A percentile compares a stretch with the other conserved stretches of the same genome.
Conservation (phyloP, 2,888 invertebrate genomes). For the Sialis lutaria region DNA sequence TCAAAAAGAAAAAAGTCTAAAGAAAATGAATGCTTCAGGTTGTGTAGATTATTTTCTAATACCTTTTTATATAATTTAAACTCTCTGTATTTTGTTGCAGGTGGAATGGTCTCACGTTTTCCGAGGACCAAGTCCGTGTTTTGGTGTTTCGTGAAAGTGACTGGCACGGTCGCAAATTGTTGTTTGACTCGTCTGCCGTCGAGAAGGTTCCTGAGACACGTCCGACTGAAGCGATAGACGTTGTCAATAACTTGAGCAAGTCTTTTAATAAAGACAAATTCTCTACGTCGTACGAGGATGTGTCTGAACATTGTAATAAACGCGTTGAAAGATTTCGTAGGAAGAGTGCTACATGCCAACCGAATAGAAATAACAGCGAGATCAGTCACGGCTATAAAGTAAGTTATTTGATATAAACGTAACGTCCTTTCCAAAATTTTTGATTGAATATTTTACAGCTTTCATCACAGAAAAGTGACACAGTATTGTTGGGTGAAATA, state of each 20-base stretch:
- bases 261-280: neutral
- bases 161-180: conserved; percentile 56
- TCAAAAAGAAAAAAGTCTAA: neutral
- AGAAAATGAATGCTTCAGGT: too few relatives aligned
- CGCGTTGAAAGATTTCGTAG: neutral
- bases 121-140: conserved; percentile 57
- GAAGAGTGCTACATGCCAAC: too few relatives aligned
- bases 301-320: neutral
- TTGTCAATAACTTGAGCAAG: too few relatives aligned
- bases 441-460: conserved; percentile 28
- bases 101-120: conserved; percentile 42
- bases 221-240: conserved; percentile 7
- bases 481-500: conserved; percentile 71
- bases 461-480: conserved; percentile 47
- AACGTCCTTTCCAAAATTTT: neutral
- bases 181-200: conserved; percentile 66
- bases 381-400: neutral
- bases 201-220: conserved; percentile 33
- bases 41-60: too few relatives aligned
- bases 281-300: conserved; percentile 1
- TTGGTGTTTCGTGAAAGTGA: conserved; percentile 77
- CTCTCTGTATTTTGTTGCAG: conserved; percentile 14
- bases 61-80: neutral
- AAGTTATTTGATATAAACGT: neutral
- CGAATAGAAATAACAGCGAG: neutral